Evolutionary conservation across 2,888 invertebrate genomes (phyloP).

Genomic region (Rhagonycha fulva): DNA sequence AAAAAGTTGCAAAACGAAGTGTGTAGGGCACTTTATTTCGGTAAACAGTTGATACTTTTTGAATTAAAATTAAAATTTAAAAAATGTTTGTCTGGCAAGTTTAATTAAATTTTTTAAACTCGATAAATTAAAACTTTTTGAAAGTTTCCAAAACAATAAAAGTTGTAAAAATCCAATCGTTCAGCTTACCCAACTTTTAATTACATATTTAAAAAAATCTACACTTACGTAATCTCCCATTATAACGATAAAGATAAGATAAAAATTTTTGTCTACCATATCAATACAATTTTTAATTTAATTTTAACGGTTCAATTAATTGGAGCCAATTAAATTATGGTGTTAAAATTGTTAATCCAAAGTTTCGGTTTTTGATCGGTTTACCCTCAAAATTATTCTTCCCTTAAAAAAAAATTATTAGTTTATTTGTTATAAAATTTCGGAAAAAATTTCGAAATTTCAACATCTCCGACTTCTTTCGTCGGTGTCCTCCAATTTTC

Average conservation of each 20-base stretch:
- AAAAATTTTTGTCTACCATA: background rate
- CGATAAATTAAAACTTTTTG: background rate
- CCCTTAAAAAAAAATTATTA: background rate
- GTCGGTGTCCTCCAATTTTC: background rate
- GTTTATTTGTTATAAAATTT: no score
- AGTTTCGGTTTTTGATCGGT: background rate
- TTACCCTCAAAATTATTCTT: background rate
- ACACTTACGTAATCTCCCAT: background rate
- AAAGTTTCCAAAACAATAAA: background rate
- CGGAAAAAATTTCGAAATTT: no score
- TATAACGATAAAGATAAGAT: background rate
- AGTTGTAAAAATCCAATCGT: background rate
- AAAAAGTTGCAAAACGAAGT: no score
- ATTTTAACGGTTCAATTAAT: background rate
- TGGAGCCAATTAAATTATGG: no score
- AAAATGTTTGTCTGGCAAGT: background rate
- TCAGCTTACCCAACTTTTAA: background rate
- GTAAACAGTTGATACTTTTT: no score
- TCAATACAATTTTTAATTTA: background rate
- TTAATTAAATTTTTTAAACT: background rate
- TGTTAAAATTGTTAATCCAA: no score
- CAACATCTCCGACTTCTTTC: no score
- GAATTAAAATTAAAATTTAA: background rate
- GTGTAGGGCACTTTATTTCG: no score
- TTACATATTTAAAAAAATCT: background rate